Evolutionary conservation across 2,888 invertebrate species (phyloP), one percentile per base, ranked within the genome.

Genomic region (Marasmarcha lunaedactyla): DNA sequence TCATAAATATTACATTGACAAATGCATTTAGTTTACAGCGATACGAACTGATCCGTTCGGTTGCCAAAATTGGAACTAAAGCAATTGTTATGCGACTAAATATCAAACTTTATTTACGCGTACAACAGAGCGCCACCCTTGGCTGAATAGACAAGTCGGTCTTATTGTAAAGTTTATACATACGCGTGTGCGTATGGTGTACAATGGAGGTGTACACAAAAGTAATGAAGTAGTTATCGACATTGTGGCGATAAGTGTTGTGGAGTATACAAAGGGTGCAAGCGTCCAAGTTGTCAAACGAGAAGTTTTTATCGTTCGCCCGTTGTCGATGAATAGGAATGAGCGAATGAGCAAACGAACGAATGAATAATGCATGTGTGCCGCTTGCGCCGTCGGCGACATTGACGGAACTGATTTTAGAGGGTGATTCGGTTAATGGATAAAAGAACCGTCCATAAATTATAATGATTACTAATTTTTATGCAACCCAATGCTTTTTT

Each of bases 261-360:
- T 30, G 2, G 9, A 11, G 30, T 30, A 72, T 70, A 79, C 72
- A 77, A 77, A 78, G 78, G 79, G 81, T 79, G 76, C 71, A 73
- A 65, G 74, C 77, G 78, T 74, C 67, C 67, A 62, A 74, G 67
- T 78, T 78, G 83, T 81, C 83, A 76, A 76, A 77, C 78, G 71
- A 76, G 74, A 79, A 81, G 65, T 83, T 83, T 81, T 81, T 83
- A 83, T 81, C 79, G 69, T 68, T 58, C 71, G 65, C 71, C 67
- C 12, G 79, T 73, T 74, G 69, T 51, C 73, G 76, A 74, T 73
- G 81, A 78, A 81, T 81, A 78, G 78, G 71, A 81, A 81, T 79
- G 78, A 78, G 76, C 54, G 59, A 68, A 30, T 83, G 81, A 79
- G 81, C 81, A 78, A 83, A n/a, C n/a, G n/a, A n/a, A 76, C 54